A percentile compares a stretch with the other conserved stretches of the same genome.
phyloP scores from a whole-genome alignment of 2,888 invertebrate species.

The Hyalella azteca region DNA sequence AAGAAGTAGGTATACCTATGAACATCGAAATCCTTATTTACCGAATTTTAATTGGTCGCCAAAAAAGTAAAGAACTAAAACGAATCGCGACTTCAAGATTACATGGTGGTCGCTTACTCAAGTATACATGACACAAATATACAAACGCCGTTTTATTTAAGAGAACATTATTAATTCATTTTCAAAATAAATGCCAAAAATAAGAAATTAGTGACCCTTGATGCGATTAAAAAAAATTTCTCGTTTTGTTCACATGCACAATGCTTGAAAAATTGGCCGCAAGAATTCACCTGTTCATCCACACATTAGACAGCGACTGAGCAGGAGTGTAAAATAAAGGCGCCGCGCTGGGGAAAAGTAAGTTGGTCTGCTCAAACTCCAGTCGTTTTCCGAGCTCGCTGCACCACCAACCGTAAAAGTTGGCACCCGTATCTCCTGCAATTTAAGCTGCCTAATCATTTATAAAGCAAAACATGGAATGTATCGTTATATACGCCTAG shows the following conservation, averaged over 20 bases:
- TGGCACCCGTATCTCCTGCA: neutral
- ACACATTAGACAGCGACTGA: neutral
- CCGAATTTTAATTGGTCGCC: neutral
- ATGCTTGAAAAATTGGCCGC: too few species aligned
- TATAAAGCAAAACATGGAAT: too few species aligned
- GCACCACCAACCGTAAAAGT: neutral
- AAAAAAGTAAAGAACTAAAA: neutral
- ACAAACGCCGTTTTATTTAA: neutral
- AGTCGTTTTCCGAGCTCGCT: neutral
- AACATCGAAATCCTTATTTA: neutral
- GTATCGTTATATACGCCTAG: too few species aligned
- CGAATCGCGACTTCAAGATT: neutral
- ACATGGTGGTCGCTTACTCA: neutral
- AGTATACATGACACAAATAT: neutral
- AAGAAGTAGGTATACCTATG: neutral
- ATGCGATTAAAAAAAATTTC: neutral
- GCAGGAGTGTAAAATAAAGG: slow-evolving; percentile 6
- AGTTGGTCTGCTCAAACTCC: neutral
- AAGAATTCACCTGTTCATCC: slow-evolving; percentile 16
- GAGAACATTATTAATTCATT: neutral
- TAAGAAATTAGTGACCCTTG: neutral
- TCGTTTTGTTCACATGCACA: too few species aligned
- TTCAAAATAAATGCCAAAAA: neutral
- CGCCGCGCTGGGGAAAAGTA: neutral
- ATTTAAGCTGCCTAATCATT: too few species aligned